Evolutionary conservation across 2,797 vertebrate species (phyloP).

Genomic region (Pampus argenteus): DNA sequence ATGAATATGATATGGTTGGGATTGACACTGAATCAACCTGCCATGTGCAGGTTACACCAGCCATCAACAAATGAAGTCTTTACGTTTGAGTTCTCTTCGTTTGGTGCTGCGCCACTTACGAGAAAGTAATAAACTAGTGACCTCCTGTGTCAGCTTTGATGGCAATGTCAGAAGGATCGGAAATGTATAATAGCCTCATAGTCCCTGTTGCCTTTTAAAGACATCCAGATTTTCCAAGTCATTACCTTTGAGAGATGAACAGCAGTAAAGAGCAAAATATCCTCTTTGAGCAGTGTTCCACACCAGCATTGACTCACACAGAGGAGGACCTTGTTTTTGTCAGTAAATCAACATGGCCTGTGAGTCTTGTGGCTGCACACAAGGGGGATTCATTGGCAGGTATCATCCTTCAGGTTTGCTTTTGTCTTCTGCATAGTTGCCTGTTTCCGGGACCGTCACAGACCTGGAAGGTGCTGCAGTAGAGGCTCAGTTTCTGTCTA

Average conservation of each 20-base stretch:
- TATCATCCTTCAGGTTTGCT: slow-evolving; percentile 63
- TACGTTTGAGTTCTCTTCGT: slow-evolving; percentile 38
- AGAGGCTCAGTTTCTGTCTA: slow-evolving; percentile 14
- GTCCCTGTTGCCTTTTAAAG: slow-evolving; percentile 82
- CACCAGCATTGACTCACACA: slow-evolving; percentile 64
- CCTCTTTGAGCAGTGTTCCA: slow-evolving; percentile 71
- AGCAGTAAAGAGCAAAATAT: slow-evolving; percentile 73
- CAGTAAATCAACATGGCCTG: slow-evolving; percentile 78
- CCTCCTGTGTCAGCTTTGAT: slow-evolving; percentile 61
- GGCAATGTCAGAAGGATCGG: slow-evolving; percentile 61
- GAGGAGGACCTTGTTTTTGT: slow-evolving; percentile 80
- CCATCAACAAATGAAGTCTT: slow-evolving; percentile 41
- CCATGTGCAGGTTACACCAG: slow-evolving; percentile 9
- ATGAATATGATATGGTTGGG: slow-evolving; percentile 45
- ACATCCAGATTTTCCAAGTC: slow-evolving; percentile 82
- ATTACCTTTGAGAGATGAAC: slow-evolving; percentile 84
- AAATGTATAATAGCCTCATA: slow-evolving; percentile 72
- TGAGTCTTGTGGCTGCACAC: slow-evolving; percentile 62
- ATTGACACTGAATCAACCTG: slow-evolving; percentile 38
- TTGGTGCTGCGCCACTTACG: slow-evolving; percentile 35
- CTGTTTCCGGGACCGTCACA: slow-evolving; percentile 45
- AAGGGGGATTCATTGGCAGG: slow-evolving; percentile 64
- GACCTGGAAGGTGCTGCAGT: slow-evolving; percentile 33
- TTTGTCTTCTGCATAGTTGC: slow-evolving; percentile 55
- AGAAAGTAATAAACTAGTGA: slow-evolving; percentile 58